Conservation (phyloP, 2,888 invertebrate genomes). For the Mamestra brassicae region DNA sequence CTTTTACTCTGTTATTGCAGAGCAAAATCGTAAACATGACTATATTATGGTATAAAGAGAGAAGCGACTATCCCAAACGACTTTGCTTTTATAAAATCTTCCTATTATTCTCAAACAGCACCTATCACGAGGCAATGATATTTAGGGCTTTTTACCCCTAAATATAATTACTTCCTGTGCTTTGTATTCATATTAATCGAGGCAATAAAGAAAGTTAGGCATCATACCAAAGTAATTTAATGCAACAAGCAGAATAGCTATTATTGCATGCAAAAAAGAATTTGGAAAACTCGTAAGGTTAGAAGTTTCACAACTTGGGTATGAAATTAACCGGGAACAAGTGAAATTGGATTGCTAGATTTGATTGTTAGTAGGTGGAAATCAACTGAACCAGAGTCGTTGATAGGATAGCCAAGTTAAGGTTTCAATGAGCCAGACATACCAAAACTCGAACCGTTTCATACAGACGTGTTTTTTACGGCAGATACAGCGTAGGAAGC, state of each 20-base stretch:
- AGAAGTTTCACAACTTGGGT: conserved; percentile 5
- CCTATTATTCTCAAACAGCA: conserved; percentile 23
- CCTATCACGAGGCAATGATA: conserved; percentile 8
- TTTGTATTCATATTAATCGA: not conserved
- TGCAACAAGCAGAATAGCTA: not conserved
- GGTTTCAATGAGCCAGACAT: no score
- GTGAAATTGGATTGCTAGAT: conserved; percentile 1
- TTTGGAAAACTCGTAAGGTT: not conserved
- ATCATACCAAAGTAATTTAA: not conserved
- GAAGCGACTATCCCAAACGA: conserved; percentile 7
- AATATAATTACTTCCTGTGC: no score
- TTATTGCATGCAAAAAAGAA: not conserved
- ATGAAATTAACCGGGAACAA: not conserved
- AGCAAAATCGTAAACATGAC: not conserved
- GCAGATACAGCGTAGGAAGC: not conserved
- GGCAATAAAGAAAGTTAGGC: not conserved
- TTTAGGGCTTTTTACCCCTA: not conserved
- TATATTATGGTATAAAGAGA: conserved; percentile 10
- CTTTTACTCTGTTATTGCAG: not conserved
- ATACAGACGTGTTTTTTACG: no score
- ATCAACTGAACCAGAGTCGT: not conserved
- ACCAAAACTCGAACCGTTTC: not conserved
- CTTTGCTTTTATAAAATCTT: conserved; percentile 15
- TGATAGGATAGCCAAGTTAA: not conserved
- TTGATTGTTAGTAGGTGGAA: not conserved